Evolutionary conservation across 2,797 vertebrate genomes (phyloP).

Genomic region (Benthosema pterotum): DNA sequence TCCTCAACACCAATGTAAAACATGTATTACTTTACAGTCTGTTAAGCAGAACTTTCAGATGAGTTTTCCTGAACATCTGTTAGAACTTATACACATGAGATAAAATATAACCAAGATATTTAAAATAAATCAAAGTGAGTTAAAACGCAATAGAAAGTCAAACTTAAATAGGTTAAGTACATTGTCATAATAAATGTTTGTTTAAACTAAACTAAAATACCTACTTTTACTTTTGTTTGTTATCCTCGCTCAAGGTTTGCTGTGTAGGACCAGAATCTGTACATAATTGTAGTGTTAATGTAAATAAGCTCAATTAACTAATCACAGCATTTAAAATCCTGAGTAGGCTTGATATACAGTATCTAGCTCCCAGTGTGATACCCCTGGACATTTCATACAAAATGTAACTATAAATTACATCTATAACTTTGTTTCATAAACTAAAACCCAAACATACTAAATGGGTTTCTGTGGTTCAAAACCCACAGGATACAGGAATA

Average conservation of each 20-base stretch:
- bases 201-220: too few relatives aligned
- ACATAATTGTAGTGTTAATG: too few relatives aligned
- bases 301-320: too few relatives aligned
- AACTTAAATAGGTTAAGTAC: neutral
- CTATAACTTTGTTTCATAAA: too few relatives aligned
- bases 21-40: neutral
- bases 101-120: neutral
- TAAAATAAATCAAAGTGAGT: neutral
- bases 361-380: neutral
- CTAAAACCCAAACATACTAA: too few relatives aligned
- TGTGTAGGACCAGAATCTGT: too few relatives aligned
- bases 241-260: too few relatives aligned
- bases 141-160: neutral
- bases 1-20: neutral
- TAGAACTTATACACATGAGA: constrained; percentile 1
- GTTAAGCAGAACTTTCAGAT: neutral
- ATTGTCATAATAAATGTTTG: neutral
- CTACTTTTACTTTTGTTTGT: too few relatives aligned
- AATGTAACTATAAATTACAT: too few relatives aligned
- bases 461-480: too few relatives aligned
- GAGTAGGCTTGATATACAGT: constrained; percentile 32
- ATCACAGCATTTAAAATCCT: constrained; percentile 56
- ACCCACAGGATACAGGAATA: neutral
- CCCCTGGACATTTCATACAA: too few relatives aligned
- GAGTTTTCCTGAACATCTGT: constrained; percentile 2